phyloP scores from a whole-genome alignment of 2,888 invertebrate genomes.

The Spilosoma lubricipeda region DNA sequence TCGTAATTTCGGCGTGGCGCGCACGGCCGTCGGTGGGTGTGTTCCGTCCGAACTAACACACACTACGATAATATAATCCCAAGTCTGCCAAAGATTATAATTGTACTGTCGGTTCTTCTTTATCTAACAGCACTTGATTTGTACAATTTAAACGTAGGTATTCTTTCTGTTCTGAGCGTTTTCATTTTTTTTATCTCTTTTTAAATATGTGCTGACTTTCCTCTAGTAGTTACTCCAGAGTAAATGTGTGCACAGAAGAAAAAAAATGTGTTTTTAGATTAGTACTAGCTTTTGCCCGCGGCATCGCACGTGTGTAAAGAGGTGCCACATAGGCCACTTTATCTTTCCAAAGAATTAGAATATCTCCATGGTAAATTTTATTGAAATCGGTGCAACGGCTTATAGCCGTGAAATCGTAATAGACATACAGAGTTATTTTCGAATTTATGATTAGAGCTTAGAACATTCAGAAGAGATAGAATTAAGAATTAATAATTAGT shows the following conservation, averaged over 20 bases:
- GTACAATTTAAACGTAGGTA: neutral
- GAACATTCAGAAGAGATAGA: too few species aligned
- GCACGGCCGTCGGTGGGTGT: slow-evolving; percentile 71
- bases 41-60: slow-evolving; percentile 63
- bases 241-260: neutral
- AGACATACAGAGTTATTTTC: too few species aligned
- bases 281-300: neutral
- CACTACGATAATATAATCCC: slow-evolving; percentile 56
- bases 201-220: neutral
- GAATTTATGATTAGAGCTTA: too few species aligned
- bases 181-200: neutral
- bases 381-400: too few species aligned
- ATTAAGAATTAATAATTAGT: too few species aligned
- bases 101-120: slow-evolving; percentile 28
- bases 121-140: slow-evolving; percentile 1
- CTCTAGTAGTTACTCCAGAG: neutral
- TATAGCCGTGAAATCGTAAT: too few species aligned
- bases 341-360: too few species aligned
- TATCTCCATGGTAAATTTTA: too few species aligned
- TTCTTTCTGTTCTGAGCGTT: neutral
- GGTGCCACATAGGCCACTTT: too few species aligned
- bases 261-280: neutral
- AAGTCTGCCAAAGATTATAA: slow-evolving; percentile 64
- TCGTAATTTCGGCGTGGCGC: slow-evolving; percentile 77
- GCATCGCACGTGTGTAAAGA: too few species aligned